Evolutionary conservation across 2,888 invertebrate genomes (phyloP).

Genomic region (Eupeodes latifasciatus): DNA sequence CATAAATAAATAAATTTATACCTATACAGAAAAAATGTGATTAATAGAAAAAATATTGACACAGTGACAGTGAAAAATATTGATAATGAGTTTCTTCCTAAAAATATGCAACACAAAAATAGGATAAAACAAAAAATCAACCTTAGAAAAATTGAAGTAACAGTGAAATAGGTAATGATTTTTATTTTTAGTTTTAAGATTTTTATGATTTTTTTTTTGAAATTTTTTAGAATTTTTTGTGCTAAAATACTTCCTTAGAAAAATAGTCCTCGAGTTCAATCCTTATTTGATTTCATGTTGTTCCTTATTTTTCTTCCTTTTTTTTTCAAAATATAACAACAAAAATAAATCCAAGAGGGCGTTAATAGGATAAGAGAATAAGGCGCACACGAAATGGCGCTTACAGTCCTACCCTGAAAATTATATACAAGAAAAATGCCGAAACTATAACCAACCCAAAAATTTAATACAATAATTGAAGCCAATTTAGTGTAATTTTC

Average conservation of each 20-base stretch:
- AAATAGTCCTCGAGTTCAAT: conserved; percentile 3
- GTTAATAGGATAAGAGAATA: conserved; percentile 75
- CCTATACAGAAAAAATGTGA: not conserved
- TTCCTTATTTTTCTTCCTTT: not conserved
- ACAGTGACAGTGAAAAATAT: conserved; percentile 55
- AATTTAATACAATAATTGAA: conserved; percentile 84
- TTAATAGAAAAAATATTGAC: conserved; percentile 40
- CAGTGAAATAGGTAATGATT: conserved; percentile 40
- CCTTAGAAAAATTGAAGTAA: not conserved
- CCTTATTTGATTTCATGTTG: conserved; percentile 8
- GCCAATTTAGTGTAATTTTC: conserved; percentile 84
- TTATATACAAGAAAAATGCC: conserved; percentile 8
- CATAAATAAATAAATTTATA: not conserved
- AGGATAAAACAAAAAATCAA: conserved; percentile 36
- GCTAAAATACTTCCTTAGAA: not conserved
- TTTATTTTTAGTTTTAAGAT: conserved; percentile 9
- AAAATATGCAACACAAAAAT: conserved; percentile 43
- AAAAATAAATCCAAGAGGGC: conserved; percentile 49
- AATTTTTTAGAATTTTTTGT: not conserved
- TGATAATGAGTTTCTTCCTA: conserved; percentile 18
- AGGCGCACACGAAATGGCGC: conserved; percentile 65
- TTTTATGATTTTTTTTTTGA: not conserved
- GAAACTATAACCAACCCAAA: conserved; percentile 80
- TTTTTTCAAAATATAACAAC: not conserved
- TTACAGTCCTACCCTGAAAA: conserved; percentile 34